phyloP scores from a whole-genome alignment of 2,113 vertebrate genomes.

The Ptilorrhoa leucosticta region DNA sequence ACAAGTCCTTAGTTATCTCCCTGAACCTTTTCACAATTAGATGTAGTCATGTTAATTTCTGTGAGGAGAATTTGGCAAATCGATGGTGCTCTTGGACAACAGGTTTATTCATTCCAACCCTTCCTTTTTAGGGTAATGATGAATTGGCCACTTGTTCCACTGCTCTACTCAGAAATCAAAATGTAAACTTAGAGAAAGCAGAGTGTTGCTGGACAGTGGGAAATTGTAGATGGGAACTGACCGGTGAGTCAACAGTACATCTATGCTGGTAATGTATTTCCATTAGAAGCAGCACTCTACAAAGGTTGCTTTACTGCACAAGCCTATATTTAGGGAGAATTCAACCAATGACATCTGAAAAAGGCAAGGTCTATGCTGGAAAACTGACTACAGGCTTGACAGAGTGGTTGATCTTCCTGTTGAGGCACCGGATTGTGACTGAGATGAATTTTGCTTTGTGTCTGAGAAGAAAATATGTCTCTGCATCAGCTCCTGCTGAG shows the following conservation, averaged over 20 bases:
- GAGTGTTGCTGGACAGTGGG: background rate
- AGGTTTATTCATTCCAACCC: slow-evolving; percentile 53
- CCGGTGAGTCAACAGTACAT: background rate
- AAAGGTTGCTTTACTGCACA: background rate
- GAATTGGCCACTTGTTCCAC: slow-evolving; percentile 44
- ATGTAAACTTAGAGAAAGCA: slow-evolving; percentile 24
- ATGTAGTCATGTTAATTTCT: slow-evolving; percentile 43
- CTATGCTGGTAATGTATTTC: background rate
- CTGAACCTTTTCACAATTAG: slow-evolving; percentile 51
- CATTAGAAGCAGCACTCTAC: background rate
- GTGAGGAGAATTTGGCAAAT: slow-evolving; percentile 50
- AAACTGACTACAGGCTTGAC: background rate
- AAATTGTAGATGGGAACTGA: background rate
- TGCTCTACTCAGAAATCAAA: slow-evolving; percentile 39
- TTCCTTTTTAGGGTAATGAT: slow-evolving; percentile 34
- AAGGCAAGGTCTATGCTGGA: background rate
- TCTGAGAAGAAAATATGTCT: background rate
- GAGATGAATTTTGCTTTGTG: background rate
- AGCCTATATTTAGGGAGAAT: background rate
- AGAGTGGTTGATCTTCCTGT: background rate
- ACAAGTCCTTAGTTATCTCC: slow-evolving; percentile 3
- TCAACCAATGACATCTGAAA: background rate
- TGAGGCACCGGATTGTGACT: background rate
- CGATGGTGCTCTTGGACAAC: slow-evolving; percentile 21
- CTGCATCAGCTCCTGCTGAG: background rate